A percentile compares a stretch with the other conserved stretches of the same genome.
phyloP scores from a whole-genome alignment of 2,113 vertebrate species.

The Tichodroma muraria region DNA sequence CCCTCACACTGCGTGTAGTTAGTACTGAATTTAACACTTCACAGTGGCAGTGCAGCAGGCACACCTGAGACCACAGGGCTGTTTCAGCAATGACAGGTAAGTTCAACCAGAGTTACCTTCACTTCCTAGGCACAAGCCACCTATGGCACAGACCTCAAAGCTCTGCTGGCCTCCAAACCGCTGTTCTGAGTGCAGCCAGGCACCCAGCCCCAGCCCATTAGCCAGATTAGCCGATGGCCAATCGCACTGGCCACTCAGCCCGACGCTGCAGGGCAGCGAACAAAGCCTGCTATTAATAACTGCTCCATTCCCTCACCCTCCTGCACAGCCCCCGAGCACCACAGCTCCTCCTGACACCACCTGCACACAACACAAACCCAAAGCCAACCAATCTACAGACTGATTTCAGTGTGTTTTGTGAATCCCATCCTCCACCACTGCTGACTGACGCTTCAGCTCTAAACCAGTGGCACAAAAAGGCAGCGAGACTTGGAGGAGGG shows the following conservation, averaged over 20 bases:
- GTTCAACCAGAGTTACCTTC: neutral
- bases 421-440: neutral
- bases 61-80: neutral
- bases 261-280: neutral
- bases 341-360: neutral
- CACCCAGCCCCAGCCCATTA: neutral
- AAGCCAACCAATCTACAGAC: neutral
- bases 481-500: neutral
- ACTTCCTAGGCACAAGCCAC: neutral
- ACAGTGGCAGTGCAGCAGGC: neutral
- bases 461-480: neutral
- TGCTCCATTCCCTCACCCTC: neutral
- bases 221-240: neutral
- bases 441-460: neutral
- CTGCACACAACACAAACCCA: neutral
- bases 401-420: neutral
- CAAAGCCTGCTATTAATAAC: constrained; percentile 20
- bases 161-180: neutral
- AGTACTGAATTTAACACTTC: neutral
- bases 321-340: neutral
- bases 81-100: neutral
- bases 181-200: neutral
- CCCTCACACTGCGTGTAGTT: neutral
- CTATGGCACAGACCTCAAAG: neutral
- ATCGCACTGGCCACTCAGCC: neutral